phyloP scores from a whole-genome alignment of 2,888 invertebrate genomes.

The Rotaria sp. region DNA sequence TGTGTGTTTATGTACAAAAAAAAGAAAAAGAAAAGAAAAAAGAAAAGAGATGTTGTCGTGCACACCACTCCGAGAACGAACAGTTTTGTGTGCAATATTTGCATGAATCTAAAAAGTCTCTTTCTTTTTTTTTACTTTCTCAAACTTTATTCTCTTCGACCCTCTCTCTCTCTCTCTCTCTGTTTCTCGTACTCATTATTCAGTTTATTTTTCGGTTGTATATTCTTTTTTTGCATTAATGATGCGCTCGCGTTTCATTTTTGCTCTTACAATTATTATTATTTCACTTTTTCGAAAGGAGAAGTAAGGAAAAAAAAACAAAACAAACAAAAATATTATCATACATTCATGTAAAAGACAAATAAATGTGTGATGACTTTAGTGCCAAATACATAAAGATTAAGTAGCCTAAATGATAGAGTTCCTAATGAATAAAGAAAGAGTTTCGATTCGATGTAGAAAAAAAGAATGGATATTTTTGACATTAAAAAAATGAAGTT shows the following conservation, averaged over 20 bases:
- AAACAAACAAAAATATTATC: neutral
- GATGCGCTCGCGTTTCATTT: neutral
- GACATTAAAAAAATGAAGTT: too few relatives aligned
- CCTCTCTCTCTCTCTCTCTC: neutral
- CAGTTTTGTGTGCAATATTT: slow-evolving; percentile 22
- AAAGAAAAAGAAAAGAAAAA: neutral
- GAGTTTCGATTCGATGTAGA: too few relatives aligned
- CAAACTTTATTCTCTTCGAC: neutral
- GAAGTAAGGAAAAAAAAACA: neutral
- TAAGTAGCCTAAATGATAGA: too few relatives aligned
- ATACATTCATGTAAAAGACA: neutral
- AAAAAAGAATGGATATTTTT: too few relatives aligned
- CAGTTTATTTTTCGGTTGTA: slow-evolving; percentile 24
- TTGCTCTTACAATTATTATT: neutral
- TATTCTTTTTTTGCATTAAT: neutral
- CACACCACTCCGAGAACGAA: slow-evolving; percentile 16
- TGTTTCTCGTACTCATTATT: neutral
- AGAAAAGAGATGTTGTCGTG: slow-evolving; percentile 19
- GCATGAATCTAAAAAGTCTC: neutral
- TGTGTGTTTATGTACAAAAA: neutral
- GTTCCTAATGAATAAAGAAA: too few relatives aligned
- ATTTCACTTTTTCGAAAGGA: neutral
- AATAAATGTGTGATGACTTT: neutral
- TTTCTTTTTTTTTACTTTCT: neutral
- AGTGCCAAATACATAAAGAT: neutral